A percentile compares a stretch with the other conserved stretches of the same genome.
Evolutionary conservation across 2,797 vertebrate species (phyloP).

Genomic region (Melanotaenia trifasciata): DNA sequence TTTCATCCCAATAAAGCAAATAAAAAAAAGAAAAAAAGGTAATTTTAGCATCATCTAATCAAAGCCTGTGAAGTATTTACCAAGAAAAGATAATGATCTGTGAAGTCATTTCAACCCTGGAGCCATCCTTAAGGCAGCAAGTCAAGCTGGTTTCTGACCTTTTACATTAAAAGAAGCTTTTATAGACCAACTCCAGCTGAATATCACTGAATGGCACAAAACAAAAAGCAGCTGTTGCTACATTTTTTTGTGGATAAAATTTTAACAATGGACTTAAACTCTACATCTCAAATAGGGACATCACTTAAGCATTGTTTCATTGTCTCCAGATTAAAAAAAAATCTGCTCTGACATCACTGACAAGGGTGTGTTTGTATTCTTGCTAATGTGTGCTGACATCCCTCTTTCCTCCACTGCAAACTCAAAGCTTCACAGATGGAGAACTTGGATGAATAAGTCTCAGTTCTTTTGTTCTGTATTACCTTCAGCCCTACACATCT

Average conservation of each 20-base stretch:
- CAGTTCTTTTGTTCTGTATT: background rate
- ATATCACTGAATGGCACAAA: conserved; percentile 2
- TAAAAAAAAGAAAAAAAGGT: background rate
- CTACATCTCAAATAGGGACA: background rate
- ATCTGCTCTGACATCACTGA: conserved; percentile 3
- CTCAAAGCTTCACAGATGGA: conserved; percentile 1
- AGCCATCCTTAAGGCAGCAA: background rate
- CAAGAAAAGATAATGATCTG: conserved; percentile 20
- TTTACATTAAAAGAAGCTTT: conserved; percentile 29
- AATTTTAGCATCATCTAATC: background rate
- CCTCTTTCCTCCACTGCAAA: background rate
- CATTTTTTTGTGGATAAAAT: background rate
- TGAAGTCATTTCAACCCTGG: conserved; percentile 10
- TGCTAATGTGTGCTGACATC: background rate
- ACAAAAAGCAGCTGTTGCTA: conserved; percentile 22
- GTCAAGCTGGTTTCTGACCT: conserved; percentile 17
- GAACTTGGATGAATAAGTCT: background rate
- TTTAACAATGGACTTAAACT: background rate
- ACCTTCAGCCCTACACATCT: background rate
- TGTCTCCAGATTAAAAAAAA: conserved; percentile 1
- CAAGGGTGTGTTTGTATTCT: conserved; percentile 1
- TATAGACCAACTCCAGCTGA: background rate
- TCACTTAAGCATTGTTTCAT: conserved; percentile 8
- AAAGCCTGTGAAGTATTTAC: conserved; percentile 19
- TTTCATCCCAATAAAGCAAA: background rate